These are phyloP conservation scores for Pemphredon lugubris DNA, from an alignment of 2,888 invertebrate species.

Conservation along the genomic window DNA sequence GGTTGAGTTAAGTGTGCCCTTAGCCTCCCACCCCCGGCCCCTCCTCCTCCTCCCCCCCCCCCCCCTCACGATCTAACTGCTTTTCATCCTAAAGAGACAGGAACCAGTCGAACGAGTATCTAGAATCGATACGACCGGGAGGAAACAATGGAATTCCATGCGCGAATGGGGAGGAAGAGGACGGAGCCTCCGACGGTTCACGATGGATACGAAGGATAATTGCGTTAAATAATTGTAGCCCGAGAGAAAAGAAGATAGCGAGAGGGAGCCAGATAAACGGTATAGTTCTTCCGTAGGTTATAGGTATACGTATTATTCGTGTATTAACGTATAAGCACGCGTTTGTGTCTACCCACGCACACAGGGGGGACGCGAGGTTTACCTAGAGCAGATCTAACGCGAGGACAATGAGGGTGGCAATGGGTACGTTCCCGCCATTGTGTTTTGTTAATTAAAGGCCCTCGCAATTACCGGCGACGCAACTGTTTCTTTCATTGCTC, in stretches of 20 bases:
- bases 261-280: slow-evolving; percentile 66
- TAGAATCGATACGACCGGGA: slow-evolving; percentile 66
- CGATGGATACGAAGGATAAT: slow-evolving; percentile 70
- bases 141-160: slow-evolving; percentile 58
- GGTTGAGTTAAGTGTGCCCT: too few species aligned
- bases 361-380: slow-evolving; percentile 1
- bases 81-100: slow-evolving; percentile 53
- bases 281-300: too few species aligned
- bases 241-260: too few species aligned
- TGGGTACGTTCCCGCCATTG: slow-evolving; percentile 67
- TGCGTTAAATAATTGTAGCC: slow-evolving; percentile 73
- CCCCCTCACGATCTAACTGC: slow-evolving; percentile 17
- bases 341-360: background rate
- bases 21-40: too few species aligned
- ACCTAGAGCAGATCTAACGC: slow-evolving; percentile 66
- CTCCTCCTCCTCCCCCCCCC: slow-evolving; percentile 1
- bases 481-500: slow-evolving; percentile 66
- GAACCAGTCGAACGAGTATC: slow-evolving; percentile 63
- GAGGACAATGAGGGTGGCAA: slow-evolving; percentile 67
- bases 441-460: slow-evolving; percentile 72
- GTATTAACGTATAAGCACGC: background rate
- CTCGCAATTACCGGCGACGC: slow-evolving; percentile 67
- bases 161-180: slow-evolving; percentile 25
- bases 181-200: slow-evolving; percentile 40
- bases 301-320: too few species aligned